Evolutionary conservation across 2,888 invertebrate species (phyloP).

Genomic region (Coelinius sp.): DNA sequence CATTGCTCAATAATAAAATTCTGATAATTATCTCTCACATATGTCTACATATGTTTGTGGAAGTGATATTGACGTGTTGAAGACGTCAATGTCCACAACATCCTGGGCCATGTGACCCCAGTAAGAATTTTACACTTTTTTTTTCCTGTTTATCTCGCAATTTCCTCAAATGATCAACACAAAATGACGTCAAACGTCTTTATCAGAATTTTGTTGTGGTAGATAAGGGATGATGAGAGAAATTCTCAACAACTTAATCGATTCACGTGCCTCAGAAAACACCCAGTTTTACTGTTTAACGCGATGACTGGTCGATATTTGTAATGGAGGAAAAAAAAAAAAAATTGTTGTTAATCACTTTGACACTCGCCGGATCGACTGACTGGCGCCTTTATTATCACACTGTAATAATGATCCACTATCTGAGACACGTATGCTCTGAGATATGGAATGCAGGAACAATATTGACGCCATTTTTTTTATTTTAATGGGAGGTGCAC

Average conservation of each 20-base stretch:
- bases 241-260: too few species aligned
- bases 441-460: neutral
- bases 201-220: neutral
- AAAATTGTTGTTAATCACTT: neutral
- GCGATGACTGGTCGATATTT: neutral
- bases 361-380: neutral
- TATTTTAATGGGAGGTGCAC: neutral
- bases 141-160: neutral
- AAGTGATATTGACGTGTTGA: neutral
- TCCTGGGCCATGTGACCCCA: neutral
- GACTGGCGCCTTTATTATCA: neutral
- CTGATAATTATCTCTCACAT: neutral
- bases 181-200: neutral
- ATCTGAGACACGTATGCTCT: neutral
- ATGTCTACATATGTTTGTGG: neutral
- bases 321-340: neutral
- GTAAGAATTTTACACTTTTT: neutral
- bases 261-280: neutral
- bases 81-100: slow-evolving; percentile 3
- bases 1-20: slow-evolving; percentile 56
- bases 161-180: neutral
- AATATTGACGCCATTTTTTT: slow-evolving; percentile 21
- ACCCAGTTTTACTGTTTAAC: neutral
- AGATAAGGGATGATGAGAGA: neutral
- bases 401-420: neutral